phyloP scores from a whole-genome alignment of 2,797 vertebrate genomes.

The Apogon hyalosoma region DNA sequence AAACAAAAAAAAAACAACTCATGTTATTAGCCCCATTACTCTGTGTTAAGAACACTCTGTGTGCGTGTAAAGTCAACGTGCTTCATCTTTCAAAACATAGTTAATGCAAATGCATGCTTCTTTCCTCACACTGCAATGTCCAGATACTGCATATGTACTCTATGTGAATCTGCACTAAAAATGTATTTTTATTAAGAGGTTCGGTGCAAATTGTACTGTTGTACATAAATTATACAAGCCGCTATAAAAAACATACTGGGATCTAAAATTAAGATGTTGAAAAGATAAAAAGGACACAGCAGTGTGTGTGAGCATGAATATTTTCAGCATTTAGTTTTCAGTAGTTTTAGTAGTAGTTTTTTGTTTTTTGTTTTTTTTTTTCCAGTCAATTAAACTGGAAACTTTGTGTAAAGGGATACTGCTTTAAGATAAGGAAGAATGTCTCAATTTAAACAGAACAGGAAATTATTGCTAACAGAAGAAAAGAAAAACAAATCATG shows the following conservation, averaged over 20 bases:
- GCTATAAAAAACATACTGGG: neutral
- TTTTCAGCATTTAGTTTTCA: neutral
- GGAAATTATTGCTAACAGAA: too few relatives aligned
- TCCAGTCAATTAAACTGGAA: neutral
- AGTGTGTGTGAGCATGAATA: neutral
- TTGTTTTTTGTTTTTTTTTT: neutral
- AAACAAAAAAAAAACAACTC: constrained; percentile 12
- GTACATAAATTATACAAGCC: neutral
- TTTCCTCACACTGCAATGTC: neutral
- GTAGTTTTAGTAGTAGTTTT: neutral
- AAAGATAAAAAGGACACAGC: neutral
- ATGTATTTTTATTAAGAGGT: neutral
- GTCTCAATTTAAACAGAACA: neutral
- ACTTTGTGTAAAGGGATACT: neutral
- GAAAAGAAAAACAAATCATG: too few relatives aligned
- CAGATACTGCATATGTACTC: neutral
- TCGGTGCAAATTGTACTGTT: constrained; percentile 3
- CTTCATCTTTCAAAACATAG: neutral
- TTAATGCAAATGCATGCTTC: neutral
- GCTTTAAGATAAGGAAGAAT: neutral
- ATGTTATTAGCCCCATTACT: constrained; percentile 16
- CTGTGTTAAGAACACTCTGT: too few relatives aligned
- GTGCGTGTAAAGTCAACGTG: constrained; percentile 10
- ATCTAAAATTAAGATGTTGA: neutral
- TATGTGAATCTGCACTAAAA: constrained; percentile 15